A percentile compares a stretch with the other conserved stretches of the same genome.
Evolutionary conservation across 2,113 vertebrate species (phyloP).

Genomic region (Larimichthys crocea): DNA sequence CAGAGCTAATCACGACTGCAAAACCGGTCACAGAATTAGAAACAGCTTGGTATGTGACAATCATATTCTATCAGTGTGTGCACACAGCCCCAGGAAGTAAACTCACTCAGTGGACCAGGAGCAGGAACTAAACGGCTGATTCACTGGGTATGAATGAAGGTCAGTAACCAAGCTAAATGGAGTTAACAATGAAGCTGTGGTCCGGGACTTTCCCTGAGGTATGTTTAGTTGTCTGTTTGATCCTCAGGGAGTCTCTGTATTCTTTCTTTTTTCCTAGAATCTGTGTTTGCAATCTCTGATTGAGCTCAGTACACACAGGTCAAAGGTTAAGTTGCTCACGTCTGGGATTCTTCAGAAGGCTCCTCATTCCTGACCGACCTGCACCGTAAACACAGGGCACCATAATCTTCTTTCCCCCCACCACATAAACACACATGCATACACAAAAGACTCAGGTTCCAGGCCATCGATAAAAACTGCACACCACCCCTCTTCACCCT

Average conservation of each 20-base stretch:
- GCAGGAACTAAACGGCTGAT: slow-evolving; percentile 13
- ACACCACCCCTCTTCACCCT: slow-evolving; percentile 38
- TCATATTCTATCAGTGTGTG: slow-evolving; percentile 32
- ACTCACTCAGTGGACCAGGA: slow-evolving; percentile 22
- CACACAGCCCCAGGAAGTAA: slow-evolving; percentile 34
- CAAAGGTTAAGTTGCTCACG: slow-evolving; percentile 69
- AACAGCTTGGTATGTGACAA: slow-evolving; percentile 32
- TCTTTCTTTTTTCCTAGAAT: slow-evolving; percentile 38
- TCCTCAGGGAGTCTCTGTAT: slow-evolving; percentile 31
- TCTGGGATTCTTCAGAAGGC: slow-evolving; percentile 73
- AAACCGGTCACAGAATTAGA: slow-evolving; percentile 40
- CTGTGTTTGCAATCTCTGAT: slow-evolving; percentile 65
- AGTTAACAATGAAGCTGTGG: slow-evolving; percentile 9
- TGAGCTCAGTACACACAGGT: slow-evolving; percentile 59
- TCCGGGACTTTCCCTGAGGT: slow-evolving; percentile 31
- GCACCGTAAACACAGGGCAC: slow-evolving; percentile 49
- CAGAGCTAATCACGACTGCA: slow-evolving; percentile 18
- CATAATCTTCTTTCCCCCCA: slow-evolving; percentile 41
- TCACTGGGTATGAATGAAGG: slow-evolving; percentile 28
- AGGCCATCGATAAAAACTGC: slow-evolving; percentile 72
- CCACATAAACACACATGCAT: slow-evolving; percentile 64
- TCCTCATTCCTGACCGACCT: slow-evolving; percentile 55
- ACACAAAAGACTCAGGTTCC: slow-evolving; percentile 76
- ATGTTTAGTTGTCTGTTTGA: slow-evolving; percentile 35
- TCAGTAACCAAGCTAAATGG: slow-evolving; percentile 8